These are phyloP conservation scores for Wasmannia auropunctata DNA, from an alignment of 1,140 invertebrate genomes.

Conservation along the genomic window DNA sequence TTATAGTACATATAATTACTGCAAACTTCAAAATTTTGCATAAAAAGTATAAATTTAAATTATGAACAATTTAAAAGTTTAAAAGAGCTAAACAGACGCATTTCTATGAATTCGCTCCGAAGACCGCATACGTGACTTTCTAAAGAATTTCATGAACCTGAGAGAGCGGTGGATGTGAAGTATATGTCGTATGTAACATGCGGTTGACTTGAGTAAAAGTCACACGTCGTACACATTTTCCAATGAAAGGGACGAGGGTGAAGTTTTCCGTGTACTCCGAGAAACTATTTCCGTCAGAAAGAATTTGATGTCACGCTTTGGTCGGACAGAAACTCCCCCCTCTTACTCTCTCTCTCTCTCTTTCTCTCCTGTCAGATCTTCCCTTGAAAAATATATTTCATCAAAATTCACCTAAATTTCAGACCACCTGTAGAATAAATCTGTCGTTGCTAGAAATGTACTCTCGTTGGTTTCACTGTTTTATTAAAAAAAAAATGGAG, in stretches of 20 bases:
- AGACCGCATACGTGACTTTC: slow-evolving; percentile 41
- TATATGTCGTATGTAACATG: slow-evolving; percentile 36
- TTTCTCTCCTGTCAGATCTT: slow-evolving; percentile 12
- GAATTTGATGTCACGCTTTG: slow-evolving; percentile 55
- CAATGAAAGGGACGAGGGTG: slow-evolving; percentile 53
- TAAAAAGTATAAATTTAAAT: not conserved
- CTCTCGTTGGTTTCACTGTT: slow-evolving; percentile 7
- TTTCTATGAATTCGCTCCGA: slow-evolving; percentile 24
- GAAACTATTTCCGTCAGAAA: slow-evolving; percentile 60
- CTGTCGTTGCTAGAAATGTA: slow-evolving; percentile 23
- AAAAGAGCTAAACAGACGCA: slow-evolving; percentile 5
- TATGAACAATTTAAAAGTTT: slow-evolving; percentile 7
- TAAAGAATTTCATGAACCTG: slow-evolving; percentile 48
- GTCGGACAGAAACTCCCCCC: slow-evolving; percentile 12
- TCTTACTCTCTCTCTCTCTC: not conserved
- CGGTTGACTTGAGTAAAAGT: slow-evolving; percentile 60
- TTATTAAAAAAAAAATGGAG: not conserved
- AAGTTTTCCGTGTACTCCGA: slow-evolving; percentile 44
- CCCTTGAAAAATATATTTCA: slow-evolving; percentile 45
- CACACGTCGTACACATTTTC: slow-evolving; percentile 58
- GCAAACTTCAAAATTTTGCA: not conserved
- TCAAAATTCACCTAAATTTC: slow-evolving; percentile 52
- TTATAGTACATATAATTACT: no score
- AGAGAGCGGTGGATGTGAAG: slow-evolving; percentile 36
- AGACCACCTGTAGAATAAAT: slow-evolving; percentile 60